Percentiles rank a stretch among this genome's conserved stretches.
Evolutionary conservation across 2,888 invertebrate genomes (phyloP).

Genomic region (Macrophya annulata): DNA sequence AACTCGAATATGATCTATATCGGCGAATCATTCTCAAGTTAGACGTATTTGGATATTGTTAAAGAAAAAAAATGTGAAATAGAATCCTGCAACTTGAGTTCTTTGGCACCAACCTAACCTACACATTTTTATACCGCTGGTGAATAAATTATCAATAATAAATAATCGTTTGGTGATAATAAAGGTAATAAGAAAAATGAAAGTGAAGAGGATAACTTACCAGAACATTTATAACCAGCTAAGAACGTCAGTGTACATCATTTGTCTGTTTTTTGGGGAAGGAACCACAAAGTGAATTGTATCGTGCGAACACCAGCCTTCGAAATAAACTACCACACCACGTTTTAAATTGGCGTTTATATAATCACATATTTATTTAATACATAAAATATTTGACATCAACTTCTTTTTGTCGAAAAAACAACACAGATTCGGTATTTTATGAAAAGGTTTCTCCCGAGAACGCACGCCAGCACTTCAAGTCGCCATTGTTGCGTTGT

Average conservation of each 20-base stretch:
- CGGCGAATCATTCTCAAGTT: not conserved
- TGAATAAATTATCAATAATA: constrained; percentile 55
- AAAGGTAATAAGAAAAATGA: constrained; percentile 35
- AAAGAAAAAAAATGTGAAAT: constrained; percentile 65
- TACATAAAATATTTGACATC: constrained; percentile 60
- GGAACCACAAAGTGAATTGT: constrained; percentile 68
- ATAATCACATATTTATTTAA: constrained; percentile 67
- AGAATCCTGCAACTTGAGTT: constrained; percentile 71
- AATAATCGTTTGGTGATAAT: constrained; percentile 32
- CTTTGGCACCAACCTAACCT: constrained; percentile 75
- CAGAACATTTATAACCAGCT: constrained; percentile 67
- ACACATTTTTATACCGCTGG: constrained; percentile 68
- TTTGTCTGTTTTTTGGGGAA: constrained; percentile 68
- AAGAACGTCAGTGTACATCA: constrained; percentile 65
- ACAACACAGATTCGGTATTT: constrained; percentile 63
- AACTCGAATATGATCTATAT: not conserved
- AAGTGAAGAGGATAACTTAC: constrained; percentile 63
- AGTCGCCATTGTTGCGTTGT: constrained; percentile 74
- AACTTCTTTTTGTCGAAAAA: constrained; percentile 58
- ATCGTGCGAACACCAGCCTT: constrained; percentile 60
- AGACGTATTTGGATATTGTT: not conserved
- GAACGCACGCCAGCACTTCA: constrained; percentile 72
- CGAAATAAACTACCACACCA: constrained; percentile 57
- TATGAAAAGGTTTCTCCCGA: constrained; percentile 65
- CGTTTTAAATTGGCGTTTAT: constrained; percentile 52